Conservation (phyloP, 2,113 vertebrate species). For the Typhlomys cinereus region DNA sequence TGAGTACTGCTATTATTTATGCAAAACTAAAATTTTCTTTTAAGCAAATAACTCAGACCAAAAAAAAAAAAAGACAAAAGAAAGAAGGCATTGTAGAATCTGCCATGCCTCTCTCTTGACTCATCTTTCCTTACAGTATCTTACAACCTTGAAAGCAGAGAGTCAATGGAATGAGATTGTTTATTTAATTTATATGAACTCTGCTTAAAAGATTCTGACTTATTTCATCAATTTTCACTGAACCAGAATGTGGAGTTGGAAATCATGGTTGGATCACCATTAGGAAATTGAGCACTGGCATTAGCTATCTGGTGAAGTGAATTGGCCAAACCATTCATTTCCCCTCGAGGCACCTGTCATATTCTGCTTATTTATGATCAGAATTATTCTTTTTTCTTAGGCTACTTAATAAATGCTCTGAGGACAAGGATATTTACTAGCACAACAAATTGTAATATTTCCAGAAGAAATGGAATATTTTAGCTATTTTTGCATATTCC, state of each 20-base stretch:
- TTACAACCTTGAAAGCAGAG: not conserved
- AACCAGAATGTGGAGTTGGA: not conserved
- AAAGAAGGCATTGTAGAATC: not conserved
- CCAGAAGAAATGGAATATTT: constrained; percentile 49
- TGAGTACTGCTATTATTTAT: not conserved
- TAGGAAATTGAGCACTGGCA: not conserved
- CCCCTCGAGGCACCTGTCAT: not conserved
- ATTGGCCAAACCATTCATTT: not conserved
- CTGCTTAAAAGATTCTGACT: constrained; percentile 10
- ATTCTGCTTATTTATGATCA: constrained; percentile 38
- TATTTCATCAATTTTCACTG: not conserved
- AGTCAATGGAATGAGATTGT: not conserved
- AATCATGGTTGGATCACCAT: not conserved
- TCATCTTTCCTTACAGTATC: not conserved
- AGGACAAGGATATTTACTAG: not conserved
- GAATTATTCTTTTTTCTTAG: not conserved
- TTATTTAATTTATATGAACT: constrained; percentile 1
- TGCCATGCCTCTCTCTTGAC: not conserved
- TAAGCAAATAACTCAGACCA: not conserved
- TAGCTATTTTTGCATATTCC: constrained; percentile 29
- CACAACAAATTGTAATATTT: constrained; percentile 46
- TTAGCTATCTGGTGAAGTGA: not conserved
- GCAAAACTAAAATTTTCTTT: not conserved
- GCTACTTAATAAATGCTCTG: constrained; percentile 17
- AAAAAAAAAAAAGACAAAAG: not conserved